These are phyloP conservation scores for Propithecus coquereli DNA, from an alignment of 2,113 vertebrate species.

Conservation along the genomic window DNA sequence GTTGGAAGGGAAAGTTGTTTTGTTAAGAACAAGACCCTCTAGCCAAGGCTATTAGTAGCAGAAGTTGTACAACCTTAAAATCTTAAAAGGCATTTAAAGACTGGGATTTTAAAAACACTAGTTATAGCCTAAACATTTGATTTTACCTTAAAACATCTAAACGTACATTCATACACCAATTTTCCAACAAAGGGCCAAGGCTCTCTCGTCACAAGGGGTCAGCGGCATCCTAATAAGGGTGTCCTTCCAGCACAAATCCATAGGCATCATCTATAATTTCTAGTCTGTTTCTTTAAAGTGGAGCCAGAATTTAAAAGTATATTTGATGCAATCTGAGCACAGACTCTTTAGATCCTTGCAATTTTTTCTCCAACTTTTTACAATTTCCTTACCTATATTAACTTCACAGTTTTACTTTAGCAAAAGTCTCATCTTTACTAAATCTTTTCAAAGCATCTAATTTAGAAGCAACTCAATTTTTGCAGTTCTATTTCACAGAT, in stretches of 20 bases:
- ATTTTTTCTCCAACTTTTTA: neutral
- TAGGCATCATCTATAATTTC: neutral
- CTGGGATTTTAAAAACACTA: neutral
- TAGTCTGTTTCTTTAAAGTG: neutral
- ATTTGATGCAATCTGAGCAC: neutral
- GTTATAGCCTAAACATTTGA: neutral
- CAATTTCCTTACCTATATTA: neutral
- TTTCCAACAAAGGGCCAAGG: neutral
- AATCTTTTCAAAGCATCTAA: slow-evolving; percentile 20
- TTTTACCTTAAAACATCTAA: neutral
- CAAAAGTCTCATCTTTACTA: slow-evolving; percentile 30
- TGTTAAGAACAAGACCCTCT: neutral
- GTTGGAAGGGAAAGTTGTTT: neutral
- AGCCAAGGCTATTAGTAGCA: neutral
- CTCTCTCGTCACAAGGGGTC: neutral
- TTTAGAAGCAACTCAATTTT: slow-evolving; percentile 11
- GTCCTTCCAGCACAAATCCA: neutral
- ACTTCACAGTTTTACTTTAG: slow-evolving; percentile 13
- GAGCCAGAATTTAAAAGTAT: neutral
- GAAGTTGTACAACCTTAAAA: neutral
- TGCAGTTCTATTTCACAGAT: neutral
- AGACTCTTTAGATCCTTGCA: neutral
- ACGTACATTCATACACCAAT: neutral
- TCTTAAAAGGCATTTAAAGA: neutral
- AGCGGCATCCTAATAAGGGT: neutral